These are phyloP conservation scores for Maniola hyperantus DNA, from an alignment of 2,888 invertebrate genomes.

Conservation along the genomic window DNA sequence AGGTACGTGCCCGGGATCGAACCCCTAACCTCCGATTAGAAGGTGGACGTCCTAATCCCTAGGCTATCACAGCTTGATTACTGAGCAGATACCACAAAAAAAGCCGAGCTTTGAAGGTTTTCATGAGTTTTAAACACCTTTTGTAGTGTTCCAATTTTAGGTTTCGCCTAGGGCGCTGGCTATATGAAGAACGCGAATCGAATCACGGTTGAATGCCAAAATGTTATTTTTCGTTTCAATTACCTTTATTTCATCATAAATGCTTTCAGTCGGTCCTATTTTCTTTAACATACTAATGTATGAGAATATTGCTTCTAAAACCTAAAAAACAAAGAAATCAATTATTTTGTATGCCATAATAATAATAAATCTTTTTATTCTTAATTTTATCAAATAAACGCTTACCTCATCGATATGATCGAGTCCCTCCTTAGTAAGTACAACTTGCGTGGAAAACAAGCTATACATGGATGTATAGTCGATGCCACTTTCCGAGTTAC, in stretches of 20 bases:
- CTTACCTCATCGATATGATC: slow-evolving; percentile 84
- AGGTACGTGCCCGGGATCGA: too few species aligned
- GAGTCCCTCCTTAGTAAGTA: slow-evolving; percentile 90
- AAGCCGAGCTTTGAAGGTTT: too few species aligned
- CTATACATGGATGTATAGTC: slow-evolving; percentile 91
- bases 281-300: slow-evolving; percentile 88
- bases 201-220: too few species aligned
- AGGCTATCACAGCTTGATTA: too few species aligned
- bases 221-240: background rate
- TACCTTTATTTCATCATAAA: slow-evolving; percentile 87
- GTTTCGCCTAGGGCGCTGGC: too few species aligned
- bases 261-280: slow-evolving; percentile 85
- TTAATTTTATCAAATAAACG: background rate
- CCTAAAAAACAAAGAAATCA: slow-evolving; percentile 68
- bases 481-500: slow-evolving; percentile 88
- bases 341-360: background rate
- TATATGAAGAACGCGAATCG: too few species aligned
- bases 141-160: too few species aligned
- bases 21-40: too few species aligned
- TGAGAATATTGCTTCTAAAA: slow-evolving; percentile 89
- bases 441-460: slow-evolving; percentile 87
- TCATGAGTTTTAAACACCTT: too few species aligned
- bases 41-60: too few species aligned
- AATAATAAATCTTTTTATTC: background rate
- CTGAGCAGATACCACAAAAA: too few species aligned